These are phyloP conservation scores for Drosophila leontia DNA, from an alignment of 1,140 invertebrate species.

Conservation along the genomic window DNA sequence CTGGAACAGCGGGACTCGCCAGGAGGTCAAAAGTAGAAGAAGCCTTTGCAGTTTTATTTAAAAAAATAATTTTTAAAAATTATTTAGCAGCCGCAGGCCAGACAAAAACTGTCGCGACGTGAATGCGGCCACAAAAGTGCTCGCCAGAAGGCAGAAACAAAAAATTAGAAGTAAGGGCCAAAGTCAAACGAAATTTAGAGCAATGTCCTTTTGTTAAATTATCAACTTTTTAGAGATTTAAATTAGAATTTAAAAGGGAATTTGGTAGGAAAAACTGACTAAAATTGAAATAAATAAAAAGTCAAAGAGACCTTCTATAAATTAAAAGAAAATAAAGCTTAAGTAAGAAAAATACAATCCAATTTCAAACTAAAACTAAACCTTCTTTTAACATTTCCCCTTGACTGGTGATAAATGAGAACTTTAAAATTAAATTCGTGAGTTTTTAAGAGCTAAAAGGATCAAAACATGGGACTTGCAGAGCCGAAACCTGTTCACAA, in stretches of 20 bases:
- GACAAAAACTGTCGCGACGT: conserved; percentile 51
- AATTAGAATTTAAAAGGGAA: not conserved
- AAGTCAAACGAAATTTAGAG: conserved; percentile 8
- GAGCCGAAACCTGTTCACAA: conserved; percentile 14
- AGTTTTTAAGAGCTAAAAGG: not conserved
- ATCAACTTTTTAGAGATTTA: not conserved
- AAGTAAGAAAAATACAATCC: not conserved
- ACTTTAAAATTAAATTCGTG: not conserved
- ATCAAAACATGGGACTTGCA: conserved; percentile 1
- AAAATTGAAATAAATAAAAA: not conserved
- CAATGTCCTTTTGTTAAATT: conserved; percentile 28
- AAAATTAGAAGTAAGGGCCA: not conserved
- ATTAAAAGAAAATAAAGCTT: not conserved
- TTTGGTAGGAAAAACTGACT: rapidly evolving
- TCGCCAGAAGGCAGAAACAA: conserved; percentile 2
- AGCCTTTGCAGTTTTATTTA: conserved; percentile 18
- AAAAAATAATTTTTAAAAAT: not conserved
- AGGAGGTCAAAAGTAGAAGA: conserved; percentile 9
- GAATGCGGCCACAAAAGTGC: conserved; percentile 64
- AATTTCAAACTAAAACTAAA: not conserved
- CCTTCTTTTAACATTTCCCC: conserved; percentile 7
- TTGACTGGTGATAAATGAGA: not conserved
- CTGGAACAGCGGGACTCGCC: not conserved
- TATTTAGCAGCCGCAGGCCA: conserved; percentile 23
- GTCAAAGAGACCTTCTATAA: too few species aligned